Evolutionary conservation across 2,113 vertebrate species (phyloP).

Genomic region (Ceratotherium simum): DNA sequence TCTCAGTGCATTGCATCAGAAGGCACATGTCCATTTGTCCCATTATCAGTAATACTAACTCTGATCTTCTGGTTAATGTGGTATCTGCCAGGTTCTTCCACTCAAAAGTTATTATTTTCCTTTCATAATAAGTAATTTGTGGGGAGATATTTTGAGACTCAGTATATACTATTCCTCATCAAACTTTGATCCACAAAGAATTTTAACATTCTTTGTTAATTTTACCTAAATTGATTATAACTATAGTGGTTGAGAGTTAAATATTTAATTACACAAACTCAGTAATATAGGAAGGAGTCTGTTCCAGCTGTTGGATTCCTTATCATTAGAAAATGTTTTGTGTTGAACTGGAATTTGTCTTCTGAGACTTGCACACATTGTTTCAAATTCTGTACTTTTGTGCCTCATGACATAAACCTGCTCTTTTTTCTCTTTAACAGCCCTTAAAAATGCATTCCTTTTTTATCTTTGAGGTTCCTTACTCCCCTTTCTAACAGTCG

Average conservation of each 20-base stretch:
- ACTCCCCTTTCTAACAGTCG: not conserved
- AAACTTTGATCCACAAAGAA: not conserved
- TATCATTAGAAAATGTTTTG: not conserved
- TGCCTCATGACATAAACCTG: not conserved
- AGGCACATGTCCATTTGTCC: not conserved
- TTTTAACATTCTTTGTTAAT: not conserved
- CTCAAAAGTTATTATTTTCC: not conserved
- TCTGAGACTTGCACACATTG: not conserved
- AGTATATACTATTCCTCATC: not conserved
- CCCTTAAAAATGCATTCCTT: not conserved
- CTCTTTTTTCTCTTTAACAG: not conserved
- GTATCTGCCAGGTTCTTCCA: not conserved
- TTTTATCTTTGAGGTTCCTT: not conserved
- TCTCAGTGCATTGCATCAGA: not conserved
- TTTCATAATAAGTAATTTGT: not conserved
- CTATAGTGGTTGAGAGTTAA: not conserved
- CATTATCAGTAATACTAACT: not conserved
- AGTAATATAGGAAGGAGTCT: not conserved
- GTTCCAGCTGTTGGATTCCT: not conserved
- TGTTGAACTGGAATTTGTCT: not conserved
- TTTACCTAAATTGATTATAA: not conserved
- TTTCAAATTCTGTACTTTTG: not conserved
- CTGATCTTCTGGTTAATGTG: not conserved
- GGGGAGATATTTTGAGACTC: not conserved
- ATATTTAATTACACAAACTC: not conserved